Evolutionary conservation across 2,888 invertebrate genomes (phyloP).

Genomic region (Euclidia mi): DNA sequence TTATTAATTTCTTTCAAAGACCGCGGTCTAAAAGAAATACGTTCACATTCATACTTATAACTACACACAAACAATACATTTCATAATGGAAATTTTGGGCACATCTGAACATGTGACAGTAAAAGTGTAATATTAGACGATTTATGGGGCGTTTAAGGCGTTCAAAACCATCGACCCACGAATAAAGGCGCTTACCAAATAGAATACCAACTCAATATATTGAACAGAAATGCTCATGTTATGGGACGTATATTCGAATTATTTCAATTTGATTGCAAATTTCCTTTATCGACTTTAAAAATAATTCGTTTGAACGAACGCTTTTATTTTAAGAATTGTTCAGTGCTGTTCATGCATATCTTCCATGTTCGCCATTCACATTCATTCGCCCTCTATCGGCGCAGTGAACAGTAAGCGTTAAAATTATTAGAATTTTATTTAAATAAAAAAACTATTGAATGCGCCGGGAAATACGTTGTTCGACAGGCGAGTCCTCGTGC

Average conservation of each 20-base stretch:
- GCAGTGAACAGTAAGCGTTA: slow-evolving; percentile 67
- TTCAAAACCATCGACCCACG: slow-evolving; percentile 66
- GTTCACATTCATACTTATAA: slow-evolving; percentile 16
- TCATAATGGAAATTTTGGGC: slow-evolving; percentile 27
- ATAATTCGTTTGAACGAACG: slow-evolving; percentile 36
- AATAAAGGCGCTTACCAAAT: slow-evolving; percentile 66
- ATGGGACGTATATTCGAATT: slow-evolving; percentile 37
- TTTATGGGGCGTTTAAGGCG: slow-evolving; percentile 72
- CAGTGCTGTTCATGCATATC: slow-evolving; percentile 42
- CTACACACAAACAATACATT: slow-evolving; percentile 27
- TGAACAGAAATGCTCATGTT: slow-evolving; percentile 40
- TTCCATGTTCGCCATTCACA: slow-evolving; percentile 44
- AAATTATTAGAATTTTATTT: slow-evolving; percentile 81
- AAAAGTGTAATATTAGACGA: slow-evolving; percentile 72
- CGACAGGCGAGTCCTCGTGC: slow-evolving; percentile 36
- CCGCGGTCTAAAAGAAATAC: slow-evolving; percentile 12
- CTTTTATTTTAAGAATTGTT: slow-evolving; percentile 54
- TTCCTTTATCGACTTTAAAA: slow-evolving; percentile 47
- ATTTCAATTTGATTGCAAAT: slow-evolving; percentile 39
- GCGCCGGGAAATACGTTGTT: slow-evolving; percentile 41
- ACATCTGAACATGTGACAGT: slow-evolving; percentile 64
- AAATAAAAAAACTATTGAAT: slow-evolving; percentile 76
- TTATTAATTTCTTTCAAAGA: slow-evolving; percentile 40
- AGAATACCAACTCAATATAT: slow-evolving; percentile 57
- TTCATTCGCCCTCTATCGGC: slow-evolving; percentile 69